Conservation (phyloP, 2,888 invertebrate species). For the Rhamphomyia laevipes region DNA sequence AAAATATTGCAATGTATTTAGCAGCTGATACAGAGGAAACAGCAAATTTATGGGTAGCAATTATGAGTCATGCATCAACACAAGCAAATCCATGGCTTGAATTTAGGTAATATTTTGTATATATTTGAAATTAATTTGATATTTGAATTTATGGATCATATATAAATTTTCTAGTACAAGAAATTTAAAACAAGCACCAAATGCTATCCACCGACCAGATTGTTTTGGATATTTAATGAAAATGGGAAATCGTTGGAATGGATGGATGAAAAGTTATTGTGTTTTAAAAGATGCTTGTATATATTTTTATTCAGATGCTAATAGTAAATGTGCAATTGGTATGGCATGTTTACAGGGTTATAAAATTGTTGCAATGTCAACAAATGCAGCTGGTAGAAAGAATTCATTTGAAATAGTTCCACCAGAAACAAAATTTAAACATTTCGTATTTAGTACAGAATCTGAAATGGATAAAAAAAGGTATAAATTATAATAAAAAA, state of each 20-base stretch:
- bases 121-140: background rate
- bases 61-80: slow-evolving; percentile 65
- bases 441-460: slow-evolving; percentile 86
- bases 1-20: slow-evolving; percentile 60
- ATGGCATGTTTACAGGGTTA: slow-evolving; percentile 92
- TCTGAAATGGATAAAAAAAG: slow-evolving; percentile 91
- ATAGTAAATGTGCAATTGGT: slow-evolving; percentile 82
- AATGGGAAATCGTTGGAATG: slow-evolving; percentile 72
- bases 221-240: slow-evolving; percentile 89
- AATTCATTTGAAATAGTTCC: slow-evolving; percentile 86
- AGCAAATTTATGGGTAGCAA: slow-evolving; percentile 63
- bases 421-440: slow-evolving; percentile 72
- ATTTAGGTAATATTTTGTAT: slow-evolving; percentile 24
- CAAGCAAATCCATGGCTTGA: slow-evolving; percentile 61
- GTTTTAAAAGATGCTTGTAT: slow-evolving; percentile 90
- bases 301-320: slow-evolving; percentile 84
- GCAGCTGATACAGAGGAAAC: slow-evolving; percentile 67
- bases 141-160: background rate
- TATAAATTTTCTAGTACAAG: slow-evolving; percentile 45
- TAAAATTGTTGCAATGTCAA: slow-evolving; percentile 61
- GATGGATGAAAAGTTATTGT: slow-evolving; percentile 87
- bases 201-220: slow-evolving; percentile 69
- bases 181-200: slow-evolving; percentile 70
- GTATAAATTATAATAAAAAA: slow-evolving; percentile 40
- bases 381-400: slow-evolving; percentile 71